Percentiles rank a stretch among this genome's conserved stretches.
Conservation (phyloP, 1,140 invertebrate species). For the Ladona fulva region DNA sequence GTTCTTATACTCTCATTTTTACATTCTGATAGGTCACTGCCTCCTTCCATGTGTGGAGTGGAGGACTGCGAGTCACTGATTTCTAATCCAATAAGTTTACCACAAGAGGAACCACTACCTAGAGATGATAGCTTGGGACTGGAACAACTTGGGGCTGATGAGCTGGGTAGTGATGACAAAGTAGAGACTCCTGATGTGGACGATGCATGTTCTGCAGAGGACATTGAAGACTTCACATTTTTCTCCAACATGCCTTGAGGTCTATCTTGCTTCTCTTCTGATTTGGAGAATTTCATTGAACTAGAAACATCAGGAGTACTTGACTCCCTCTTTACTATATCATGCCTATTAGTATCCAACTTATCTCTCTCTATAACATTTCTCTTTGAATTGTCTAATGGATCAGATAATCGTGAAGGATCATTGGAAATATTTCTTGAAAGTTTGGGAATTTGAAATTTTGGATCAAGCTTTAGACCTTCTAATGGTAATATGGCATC, state of each 20-base stretch:
- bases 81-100: background rate
- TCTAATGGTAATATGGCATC: background rate
- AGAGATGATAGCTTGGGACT: background rate
- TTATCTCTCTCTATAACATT: background rate
- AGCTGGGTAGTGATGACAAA: background rate
- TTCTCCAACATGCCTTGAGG: background rate
- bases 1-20: background rate
- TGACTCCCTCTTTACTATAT: background rate
- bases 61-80: background rate
- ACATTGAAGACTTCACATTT: background rate
- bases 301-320: background rate
- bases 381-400: background rate
- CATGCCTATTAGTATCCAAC: background rate
- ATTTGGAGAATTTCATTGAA: background rate
- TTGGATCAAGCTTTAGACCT: conserved; percentile 53
- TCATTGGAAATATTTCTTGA: conserved; percentile 35
- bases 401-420: background rate
- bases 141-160: background rate
- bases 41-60: background rate
- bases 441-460: conserved; percentile 78
- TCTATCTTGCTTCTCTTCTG: background rate
- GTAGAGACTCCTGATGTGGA: background rate
- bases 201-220: background rate
- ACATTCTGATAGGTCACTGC: background rate
- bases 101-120: background rate